Percentiles rank a stretch among this genome's conserved stretches.
Evolutionary conservation across 2,797 vertebrate genomes (phyloP).

Genomic region (Meriones psammophilus): DNA sequence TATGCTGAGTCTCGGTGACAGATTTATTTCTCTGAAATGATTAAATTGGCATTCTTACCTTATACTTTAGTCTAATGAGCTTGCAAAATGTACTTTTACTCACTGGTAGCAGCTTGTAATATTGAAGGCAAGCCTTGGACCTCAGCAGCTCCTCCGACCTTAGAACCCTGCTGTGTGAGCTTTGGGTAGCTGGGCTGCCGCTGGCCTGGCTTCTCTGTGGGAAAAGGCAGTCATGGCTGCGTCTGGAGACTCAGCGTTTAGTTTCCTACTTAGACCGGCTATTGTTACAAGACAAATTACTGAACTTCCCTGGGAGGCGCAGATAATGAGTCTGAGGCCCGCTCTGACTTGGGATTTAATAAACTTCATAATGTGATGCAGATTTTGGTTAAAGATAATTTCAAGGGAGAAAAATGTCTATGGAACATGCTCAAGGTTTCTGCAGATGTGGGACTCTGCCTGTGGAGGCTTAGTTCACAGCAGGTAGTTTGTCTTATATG

Average conservation of each 20-base stretch:
- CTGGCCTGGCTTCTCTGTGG: neutral
- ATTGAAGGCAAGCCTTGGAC: neutral
- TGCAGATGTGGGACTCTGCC: neutral
- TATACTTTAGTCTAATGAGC: conserved; percentile 59
- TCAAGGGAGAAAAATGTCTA: conserved; percentile 19
- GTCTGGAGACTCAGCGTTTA: neutral
- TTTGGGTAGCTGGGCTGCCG: neutral
- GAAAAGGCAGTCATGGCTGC: neutral
- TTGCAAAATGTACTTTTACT: conserved; percentile 62
- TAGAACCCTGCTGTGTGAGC: neutral
- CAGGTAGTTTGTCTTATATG: neutral
- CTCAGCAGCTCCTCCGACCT: neutral
- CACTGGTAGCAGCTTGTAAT: conserved; percentile 55
- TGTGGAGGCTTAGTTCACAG: fast-evolving
- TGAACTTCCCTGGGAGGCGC: conserved; percentile 27
- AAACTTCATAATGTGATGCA: conserved; percentile 63
- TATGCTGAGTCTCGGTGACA: neutral
- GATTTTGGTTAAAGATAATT: conserved; percentile 58
- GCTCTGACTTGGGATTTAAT: conserved; percentile 63
- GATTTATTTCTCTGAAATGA: conserved; percentile 59
- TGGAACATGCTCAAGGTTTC: neutral
- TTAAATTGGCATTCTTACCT: conserved; percentile 54
- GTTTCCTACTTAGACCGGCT: neutral
- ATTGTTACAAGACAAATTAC: conserved; percentile 5
- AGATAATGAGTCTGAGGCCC: conserved; percentile 40